Base-by-base conservation (phyloP, 2,888 invertebrate genomes). In the Heliconius ismenius region DNA sequence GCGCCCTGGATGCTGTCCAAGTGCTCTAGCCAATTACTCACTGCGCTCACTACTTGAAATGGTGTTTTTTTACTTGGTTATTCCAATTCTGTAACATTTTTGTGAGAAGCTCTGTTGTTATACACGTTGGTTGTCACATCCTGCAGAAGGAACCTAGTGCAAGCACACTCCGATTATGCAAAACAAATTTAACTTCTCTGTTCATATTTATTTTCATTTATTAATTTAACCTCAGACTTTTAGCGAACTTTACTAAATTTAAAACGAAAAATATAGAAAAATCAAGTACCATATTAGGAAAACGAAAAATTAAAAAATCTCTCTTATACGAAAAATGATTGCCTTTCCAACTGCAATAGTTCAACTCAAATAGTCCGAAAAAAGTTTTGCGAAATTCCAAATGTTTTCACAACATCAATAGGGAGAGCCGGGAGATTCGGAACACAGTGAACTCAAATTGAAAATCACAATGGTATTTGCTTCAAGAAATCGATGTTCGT, bases 401-500 rank as follows among this genome's bases (percentile, higher is more conserved):
- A 70, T 70, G 69, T 32, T 58, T 69, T 58, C 54, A 54, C 32
- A 70, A 58, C 32, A 32, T 70, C 32, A 32, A 70, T 32, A 6
- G 69, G 26, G 7, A 69, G 18, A 18, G 32, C n/a, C 32, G 32
- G 58, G 32, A 58, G 54, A 70, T 32, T 70, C 54, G n/a, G 32
- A n/a, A 69, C 69, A 69, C 54, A 54, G 69, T 54, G 54, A 69
- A n/a, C 54, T 70, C 69, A 28, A 70, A 70, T 70, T 70, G 69
- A 21, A 70, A 70, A 70, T 70, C 32, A 54, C 49, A 70, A 32
- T 15, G 32, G 54, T 54, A 49, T 69, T 69, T 69, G 68, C 43
- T 69, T 69, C 21, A 43, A 69, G 49, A 69, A 49, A 69, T 69
- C 49, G n/a, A 21, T 32, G 28, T 54, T 28, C n/a, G 21, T 32